These are phyloP conservation scores for Caenorhabditis sinica DNA, from an alignment of 2,888 invertebrate genomes.

Conservation along the genomic window DNA sequence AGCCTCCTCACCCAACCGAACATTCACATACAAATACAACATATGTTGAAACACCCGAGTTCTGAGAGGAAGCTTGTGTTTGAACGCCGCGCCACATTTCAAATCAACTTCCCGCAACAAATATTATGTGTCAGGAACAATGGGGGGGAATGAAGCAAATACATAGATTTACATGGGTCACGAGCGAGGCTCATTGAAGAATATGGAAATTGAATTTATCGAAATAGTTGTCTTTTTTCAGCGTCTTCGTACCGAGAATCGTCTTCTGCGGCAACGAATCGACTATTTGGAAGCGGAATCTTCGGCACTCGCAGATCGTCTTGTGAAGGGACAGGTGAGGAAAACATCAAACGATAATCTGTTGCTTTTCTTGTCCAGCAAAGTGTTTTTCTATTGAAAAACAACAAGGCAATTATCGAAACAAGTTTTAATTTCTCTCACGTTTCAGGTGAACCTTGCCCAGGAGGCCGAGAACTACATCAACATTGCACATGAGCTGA, in stretches of 20 bases:
- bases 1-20: slow-evolving; percentile 8
- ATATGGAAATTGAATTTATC: neutral
- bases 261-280: slow-evolving; percentile 94
- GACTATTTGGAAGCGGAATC: slow-evolving; percentile 94
- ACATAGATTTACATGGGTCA: slow-evolving; percentile 25
- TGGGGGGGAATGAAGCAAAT: slow-evolving; percentile 13
- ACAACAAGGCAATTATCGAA: slow-evolving; percentile 33
- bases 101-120: slow-evolving; percentile 40
- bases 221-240: slow-evolving; percentile 83
- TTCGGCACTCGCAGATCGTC: slow-evolving; percentile 93
- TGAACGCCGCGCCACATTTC: slow-evolving; percentile 53
- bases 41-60: slow-evolving; percentile 53
- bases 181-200: neutral
- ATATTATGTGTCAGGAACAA: slow-evolving; percentile 36
- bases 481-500: slow-evolving; percentile 89
- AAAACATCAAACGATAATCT: slow-evolving; percentile 4
- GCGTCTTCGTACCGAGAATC: slow-evolving; percentile 92
- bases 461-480: slow-evolving; percentile 85
- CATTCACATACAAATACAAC: slow-evolving; percentile 44
- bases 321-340: slow-evolving; percentile 85
- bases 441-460: slow-evolving; percentile 84
- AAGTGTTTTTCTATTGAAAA: neutral
- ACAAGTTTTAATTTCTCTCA: neutral
- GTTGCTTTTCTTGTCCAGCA: too few relatives aligned
- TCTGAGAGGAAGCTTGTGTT: slow-evolving; percentile 31